Conservation (phyloP, 2,888 invertebrate genomes). For the Baccha elongata region DNA sequence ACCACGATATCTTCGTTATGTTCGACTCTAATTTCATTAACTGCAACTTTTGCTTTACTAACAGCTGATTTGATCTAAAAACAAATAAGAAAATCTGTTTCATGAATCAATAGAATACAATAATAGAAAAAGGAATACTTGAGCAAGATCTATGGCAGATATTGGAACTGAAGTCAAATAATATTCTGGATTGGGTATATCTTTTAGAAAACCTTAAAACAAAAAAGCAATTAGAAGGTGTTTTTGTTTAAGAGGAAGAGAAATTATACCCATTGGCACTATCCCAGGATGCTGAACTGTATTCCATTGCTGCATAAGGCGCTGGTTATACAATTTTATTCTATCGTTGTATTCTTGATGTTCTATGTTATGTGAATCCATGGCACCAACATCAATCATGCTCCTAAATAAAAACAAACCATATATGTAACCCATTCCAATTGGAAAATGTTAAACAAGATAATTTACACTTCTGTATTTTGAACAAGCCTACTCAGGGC, state of each 20-base stretch:
- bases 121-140: conserved; percentile 84
- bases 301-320: conserved; percentile 84
- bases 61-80: conserved; percentile 88
- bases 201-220: conserved; percentile 84
- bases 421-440: not conserved
- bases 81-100: conserved; percentile 53
- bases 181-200: conserved; percentile 89
- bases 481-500: conserved; percentile 94
- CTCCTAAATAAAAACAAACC: conserved; percentile 84
- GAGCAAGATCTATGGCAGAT: conserved; percentile 85
- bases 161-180: conserved; percentile 86
- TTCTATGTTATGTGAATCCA: conserved; percentile 93
- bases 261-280: conserved; percentile 76
- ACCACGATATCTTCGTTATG: conserved; percentile 95
- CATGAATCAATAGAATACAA: not conserved
- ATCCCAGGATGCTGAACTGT: conserved; percentile 80
- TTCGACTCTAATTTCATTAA: conserved; percentile 91
- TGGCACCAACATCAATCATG: conserved; percentile 96
- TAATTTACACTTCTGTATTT: conserved; percentile 92
- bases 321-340: conserved; percentile 87
- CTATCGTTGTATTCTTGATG: conserved; percentile 94
- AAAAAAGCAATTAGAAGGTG: conserved; percentile 3
- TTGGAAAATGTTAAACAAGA: conserved; percentile 23
- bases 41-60: conserved; percentile 87
- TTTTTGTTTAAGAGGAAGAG: not conserved